phyloP scores from a whole-genome alignment of 1,140 invertebrate species.

The Caenorhabditis inopinata region DNA sequence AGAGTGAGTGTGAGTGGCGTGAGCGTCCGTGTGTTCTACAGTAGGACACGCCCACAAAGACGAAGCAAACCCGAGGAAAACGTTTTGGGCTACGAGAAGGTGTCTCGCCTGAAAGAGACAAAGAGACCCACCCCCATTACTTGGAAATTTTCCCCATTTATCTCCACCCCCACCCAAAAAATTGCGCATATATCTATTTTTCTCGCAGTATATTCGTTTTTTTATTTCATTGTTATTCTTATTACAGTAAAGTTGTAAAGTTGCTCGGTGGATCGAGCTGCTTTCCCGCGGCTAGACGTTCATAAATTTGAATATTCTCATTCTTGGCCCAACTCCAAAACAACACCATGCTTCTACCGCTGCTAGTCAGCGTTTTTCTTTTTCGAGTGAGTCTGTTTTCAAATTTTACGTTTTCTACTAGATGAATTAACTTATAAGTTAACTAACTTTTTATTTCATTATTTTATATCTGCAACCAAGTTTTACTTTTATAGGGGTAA shows the following conservation, averaged over 20 bases:
- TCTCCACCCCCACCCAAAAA: not conserved
- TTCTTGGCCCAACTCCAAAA: constrained; percentile 30
- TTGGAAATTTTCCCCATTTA: constrained; percentile 20
- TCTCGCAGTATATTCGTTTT: not conserved
- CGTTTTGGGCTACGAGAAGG: constrained; percentile 29
- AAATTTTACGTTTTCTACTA: not conserved
- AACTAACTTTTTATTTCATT: not conserved
- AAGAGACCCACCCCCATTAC: not conserved
- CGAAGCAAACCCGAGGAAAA: constrained; percentile 33
- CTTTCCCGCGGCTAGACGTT: not conserved
- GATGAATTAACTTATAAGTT: too few relatives aligned
- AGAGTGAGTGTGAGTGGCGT: not conserved
- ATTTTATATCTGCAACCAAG: too few relatives aligned
- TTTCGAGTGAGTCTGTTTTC: constrained; percentile 11
- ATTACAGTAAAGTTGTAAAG: constrained; percentile 2
- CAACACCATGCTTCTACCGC: constrained; percentile 33
- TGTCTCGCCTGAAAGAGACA: constrained; percentile 1
- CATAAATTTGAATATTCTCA: constrained; percentile 6
- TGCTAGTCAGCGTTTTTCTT: constrained; percentile 8
- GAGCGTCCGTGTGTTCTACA: constrained; percentile 17
- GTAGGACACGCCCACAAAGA: constrained; percentile 23
- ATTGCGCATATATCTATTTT: not conserved
- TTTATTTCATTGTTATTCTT: not conserved
- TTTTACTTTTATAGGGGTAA: too few relatives aligned
- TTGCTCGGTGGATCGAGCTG: constrained; percentile 1